Evolutionary conservation across 1,140 invertebrate species (phyloP), one percentile per base, ranked within the genome.

Genomic region (Diachasmimorpha longicaudata): DNA sequence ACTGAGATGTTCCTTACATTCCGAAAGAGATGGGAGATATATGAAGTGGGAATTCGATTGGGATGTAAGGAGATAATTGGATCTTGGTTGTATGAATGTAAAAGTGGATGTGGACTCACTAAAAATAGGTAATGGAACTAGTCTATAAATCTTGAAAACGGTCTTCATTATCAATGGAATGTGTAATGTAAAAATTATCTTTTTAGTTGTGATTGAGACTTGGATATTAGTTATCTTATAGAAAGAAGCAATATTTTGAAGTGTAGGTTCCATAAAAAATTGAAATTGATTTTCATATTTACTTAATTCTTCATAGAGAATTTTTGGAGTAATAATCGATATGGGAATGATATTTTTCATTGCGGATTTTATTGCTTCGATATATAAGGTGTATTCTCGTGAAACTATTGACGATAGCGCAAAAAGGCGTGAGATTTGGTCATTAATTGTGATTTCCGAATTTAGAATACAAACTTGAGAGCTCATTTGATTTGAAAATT

Each of bases 261-360:
- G 19, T 0, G 8, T n/a, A 3, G 48, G 48, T 55, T 55, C 4
- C 10, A 14, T 19, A 19, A 55, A 13, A 19, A 79, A 71, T 69
- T 79, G 36, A 13, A 67, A 58, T 25, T 78, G 25, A 8, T 71
- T 55, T n/a, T 81, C 80, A 11, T 82, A 82, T 21, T 78, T 70
- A 11, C 79, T 21, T 70, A 84, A 70, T 81, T 84, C 76, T 73
- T 80, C 1, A 21, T 78, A 77, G 14, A 85, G 42, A 63, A 78
- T 52, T 55, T 77, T 77, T 16, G 80, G 67, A 31, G 77, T 75
- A 72, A 84, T 82, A n/a, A 85, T 80, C 44, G 78, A 82, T 1
- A 79, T 83, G 44, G 83, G 81, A 23, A 86, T 78, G 2, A 74
- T 81, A 19, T 79, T 79, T 4, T 81, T 75, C 80, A 81, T 85